A percentile compares a stretch with the other conserved stretches of the same genome.
These are phyloP conservation scores for Serripes groenlandicus DNA, from an alignment of 2,888 invertebrate genomes.

Conservation along the genomic window DNA sequence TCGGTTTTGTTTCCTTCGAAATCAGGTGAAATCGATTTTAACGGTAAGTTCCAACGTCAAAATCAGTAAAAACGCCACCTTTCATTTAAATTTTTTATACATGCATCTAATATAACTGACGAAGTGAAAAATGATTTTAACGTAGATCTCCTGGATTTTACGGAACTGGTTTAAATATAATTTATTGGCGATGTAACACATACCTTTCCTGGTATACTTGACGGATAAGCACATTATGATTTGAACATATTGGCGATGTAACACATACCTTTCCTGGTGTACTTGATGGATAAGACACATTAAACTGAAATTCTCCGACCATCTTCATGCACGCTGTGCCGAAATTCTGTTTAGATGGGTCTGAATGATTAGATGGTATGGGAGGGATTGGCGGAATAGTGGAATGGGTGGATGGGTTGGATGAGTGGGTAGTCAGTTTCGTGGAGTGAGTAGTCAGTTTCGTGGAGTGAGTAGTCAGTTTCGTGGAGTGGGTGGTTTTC, in stretches of 20 bases:
- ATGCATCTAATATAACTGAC: too few species aligned
- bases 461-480: background rate
- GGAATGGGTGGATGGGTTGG: background rate
- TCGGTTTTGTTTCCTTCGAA: too few species aligned
- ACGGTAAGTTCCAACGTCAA: too few species aligned
- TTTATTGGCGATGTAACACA: background rate
- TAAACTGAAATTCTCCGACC: conserved; percentile 13
- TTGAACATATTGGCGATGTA: too few species aligned
- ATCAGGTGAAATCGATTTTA: too few species aligned
- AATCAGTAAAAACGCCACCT: too few species aligned
- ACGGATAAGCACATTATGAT: too few species aligned
- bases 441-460: background rate
- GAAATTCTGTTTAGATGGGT: background rate
- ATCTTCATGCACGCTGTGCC: conserved; percentile 6
- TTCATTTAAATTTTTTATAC: too few species aligned
- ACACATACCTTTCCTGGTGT: conserved; percentile 11
- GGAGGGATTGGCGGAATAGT: background rate
- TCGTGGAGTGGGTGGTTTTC: conserved; percentile 1
- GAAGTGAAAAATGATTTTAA: too few species aligned
- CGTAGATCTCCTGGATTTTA: too few species aligned
- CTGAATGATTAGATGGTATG: background rate
- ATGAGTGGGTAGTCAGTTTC: background rate
- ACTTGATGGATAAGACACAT: background rate
- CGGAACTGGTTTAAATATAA: too few species aligned
- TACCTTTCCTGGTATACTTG: conserved; percentile 2